Evolutionary conservation across 2,797 vertebrate genomes (phyloP), one percentile per base, ranked within the genome.

Genomic region (Acipenser oxyrinchus): DNA sequence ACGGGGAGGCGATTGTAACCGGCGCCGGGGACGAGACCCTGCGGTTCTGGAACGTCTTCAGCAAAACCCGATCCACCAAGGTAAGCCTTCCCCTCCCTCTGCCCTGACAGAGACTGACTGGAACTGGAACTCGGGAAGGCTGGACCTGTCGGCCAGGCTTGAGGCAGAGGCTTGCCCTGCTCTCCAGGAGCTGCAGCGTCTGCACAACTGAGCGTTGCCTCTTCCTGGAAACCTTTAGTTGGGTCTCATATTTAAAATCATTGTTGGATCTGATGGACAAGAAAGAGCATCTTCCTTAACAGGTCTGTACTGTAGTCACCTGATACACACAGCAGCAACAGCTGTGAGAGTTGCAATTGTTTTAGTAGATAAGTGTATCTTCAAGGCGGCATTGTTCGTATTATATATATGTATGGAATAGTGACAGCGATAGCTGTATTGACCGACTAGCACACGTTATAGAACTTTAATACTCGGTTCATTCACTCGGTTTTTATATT

Each of bases 41-140:
- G 60, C 86, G 90, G 68, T 92, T 92, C 81, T 92, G 90, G 90
- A 92, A 92, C 37, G 88, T 92, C 76, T 92, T 92, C 78, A 92
- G 89, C 73, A 92, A 92, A 78, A 91, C 90, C 2, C 87, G 90
- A 58, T 92, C 89, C 81, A 91, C 90, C 63, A 92, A 92, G 89
- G 90, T 91, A 69, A 62, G 15, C 15, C 15, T 4, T 18, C 9
- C 15, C 4, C 8, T 8, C 13, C 8, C 60, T 8, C 8, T 53
- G 8, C 51, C 51, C 51, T 8, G 8, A 53, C 51, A 52, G 74
- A 66, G 51, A 48, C 7, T 49, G 7, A 50, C 6, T 53, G 7
- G 52, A 6, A 6, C 13, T 8, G 62, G 10, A 18, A 7, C 7
- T 11, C 68, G 6, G n/a, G 7, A 1, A 8, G 11, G 1, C 8